These are phyloP conservation scores for Pedetes capensis DNA, from an alignment of 2,113 vertebrate genomes.

Conservation along the genomic window DNA sequence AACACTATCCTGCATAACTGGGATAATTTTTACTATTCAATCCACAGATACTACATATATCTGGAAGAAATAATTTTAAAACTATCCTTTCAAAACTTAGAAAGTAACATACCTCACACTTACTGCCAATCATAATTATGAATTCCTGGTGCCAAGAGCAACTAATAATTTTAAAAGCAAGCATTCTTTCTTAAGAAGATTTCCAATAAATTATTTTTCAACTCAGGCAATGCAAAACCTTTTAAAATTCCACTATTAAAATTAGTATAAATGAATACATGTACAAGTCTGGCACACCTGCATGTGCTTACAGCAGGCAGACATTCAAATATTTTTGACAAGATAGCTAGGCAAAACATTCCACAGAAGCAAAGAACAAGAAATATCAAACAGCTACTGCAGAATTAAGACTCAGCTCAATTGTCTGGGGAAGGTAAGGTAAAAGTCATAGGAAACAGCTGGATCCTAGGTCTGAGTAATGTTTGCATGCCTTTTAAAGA, in stretches of 20 bases:
- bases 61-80: not conserved
- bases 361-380: slow-evolving; percentile 36
- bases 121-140: not conserved
- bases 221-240: slow-evolving; percentile 3
- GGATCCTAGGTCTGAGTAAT: slow-evolving; percentile 41
- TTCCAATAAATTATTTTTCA: not conserved
- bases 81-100: slow-evolving; percentile 32
- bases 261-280: not conserved
- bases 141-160: not conserved
- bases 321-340: not conserved
- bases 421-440: slow-evolving; percentile 26
- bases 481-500: slow-evolving; percentile 17
- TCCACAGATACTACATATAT: not conserved
- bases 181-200: not conserved
- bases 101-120: slow-evolving; percentile 3
- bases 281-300: not conserved
- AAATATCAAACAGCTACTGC: not conserved
- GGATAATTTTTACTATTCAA: not conserved
- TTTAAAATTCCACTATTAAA: not conserved
- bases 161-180: slow-evolving; percentile 12
- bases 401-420: not conserved
- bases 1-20: not conserved
- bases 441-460: slow-evolving; percentile 69
- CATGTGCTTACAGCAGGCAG: not conserved
- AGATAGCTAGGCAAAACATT: slow-evolving; percentile 33